A percentile compares a stretch with the other conserved stretches of the same genome.
These are phyloP conservation scores for Eupithecia centaureata DNA, from an alignment of 2,888 invertebrate genomes.

Conservation along the genomic window DNA sequence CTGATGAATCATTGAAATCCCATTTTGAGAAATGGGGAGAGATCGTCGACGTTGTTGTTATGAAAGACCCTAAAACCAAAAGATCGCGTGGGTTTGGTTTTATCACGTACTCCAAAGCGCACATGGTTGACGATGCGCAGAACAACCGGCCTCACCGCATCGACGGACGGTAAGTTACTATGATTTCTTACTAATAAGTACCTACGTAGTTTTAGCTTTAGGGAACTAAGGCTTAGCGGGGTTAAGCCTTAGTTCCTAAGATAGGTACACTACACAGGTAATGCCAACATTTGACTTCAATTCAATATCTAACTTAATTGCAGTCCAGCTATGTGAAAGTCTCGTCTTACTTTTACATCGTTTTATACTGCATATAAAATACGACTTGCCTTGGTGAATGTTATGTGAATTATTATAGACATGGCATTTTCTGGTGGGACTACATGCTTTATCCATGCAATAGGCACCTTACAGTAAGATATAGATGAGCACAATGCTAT, in stretches of 20 bases:
- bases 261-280: too few species aligned
- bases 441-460: conserved; percentile 43
- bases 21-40: conserved; percentile 99
- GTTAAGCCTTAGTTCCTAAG: too few species aligned
- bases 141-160: conserved; percentile 95
- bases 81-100: conserved; percentile 99
- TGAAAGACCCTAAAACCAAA: conserved; percentile 98
- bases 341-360: conserved; percentile 68
- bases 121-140: conserved; percentile 99
- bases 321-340: conserved; percentile 78
- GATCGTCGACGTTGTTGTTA: conserved; percentile 97
- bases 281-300: not conserved
- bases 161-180: conserved; percentile 88
- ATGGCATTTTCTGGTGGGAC: conserved; percentile 80
- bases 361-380: conserved; percentile 74
- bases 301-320: conserved; percentile 52
- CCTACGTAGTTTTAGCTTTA: not conserved
- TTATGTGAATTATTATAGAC: conserved; percentile 57
- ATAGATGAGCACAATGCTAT: not conserved
- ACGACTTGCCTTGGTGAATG: conserved; percentile 78
- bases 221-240: too few species aligned
- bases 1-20: conserved; percentile 95
- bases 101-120: conserved; percentile 96
- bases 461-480: not conserved
- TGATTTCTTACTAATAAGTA: not conserved